phyloP scores from a whole-genome alignment of 1,140 invertebrate species.

The Apolygus lucorum region DNA sequence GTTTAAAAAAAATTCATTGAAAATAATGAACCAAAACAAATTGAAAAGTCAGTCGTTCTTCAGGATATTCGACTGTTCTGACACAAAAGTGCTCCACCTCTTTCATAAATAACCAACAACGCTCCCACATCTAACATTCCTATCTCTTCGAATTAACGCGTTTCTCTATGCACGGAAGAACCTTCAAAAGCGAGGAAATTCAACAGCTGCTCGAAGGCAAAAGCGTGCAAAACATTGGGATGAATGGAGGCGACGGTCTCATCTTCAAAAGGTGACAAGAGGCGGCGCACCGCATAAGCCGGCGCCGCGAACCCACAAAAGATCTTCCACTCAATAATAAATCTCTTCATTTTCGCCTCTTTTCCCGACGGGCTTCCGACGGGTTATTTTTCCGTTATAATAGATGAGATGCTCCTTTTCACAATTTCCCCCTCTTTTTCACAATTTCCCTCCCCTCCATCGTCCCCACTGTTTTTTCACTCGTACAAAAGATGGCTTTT shows the following conservation, averaged over 20 bases:
- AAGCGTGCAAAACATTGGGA: too few relatives aligned
- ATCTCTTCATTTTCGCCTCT: slow-evolving; percentile 15
- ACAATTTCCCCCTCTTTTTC: background rate
- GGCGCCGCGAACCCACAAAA: slow-evolving; percentile 1
- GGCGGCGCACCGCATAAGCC: background rate
- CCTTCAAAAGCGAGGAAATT: too few relatives aligned
- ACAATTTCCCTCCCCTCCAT: background rate
- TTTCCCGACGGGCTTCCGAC: background rate
- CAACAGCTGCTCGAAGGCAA: too few relatives aligned
- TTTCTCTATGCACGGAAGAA: too few relatives aligned
- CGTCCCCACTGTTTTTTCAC: background rate
- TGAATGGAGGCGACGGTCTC: background rate
- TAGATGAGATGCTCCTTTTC: slow-evolving; percentile 2
- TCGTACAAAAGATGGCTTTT: background rate
- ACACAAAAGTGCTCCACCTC: too few relatives aligned
- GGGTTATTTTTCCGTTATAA: slow-evolving; percentile 10
- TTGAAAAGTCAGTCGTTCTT: too few relatives aligned
- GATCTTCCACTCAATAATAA: slow-evolving; percentile 8
- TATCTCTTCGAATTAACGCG: too few relatives aligned
- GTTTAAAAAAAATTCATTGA: too few relatives aligned
- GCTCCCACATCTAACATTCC: too few relatives aligned
- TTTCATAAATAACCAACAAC: too few relatives aligned
- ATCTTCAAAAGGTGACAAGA: background rate
- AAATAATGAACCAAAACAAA: too few relatives aligned
- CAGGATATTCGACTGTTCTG: background rate